Evolutionary conservation across 1,140 invertebrate genomes (phyloP), one percentile per base, ranked within the genome.

Genomic region (Lineus longissimus): DNA sequence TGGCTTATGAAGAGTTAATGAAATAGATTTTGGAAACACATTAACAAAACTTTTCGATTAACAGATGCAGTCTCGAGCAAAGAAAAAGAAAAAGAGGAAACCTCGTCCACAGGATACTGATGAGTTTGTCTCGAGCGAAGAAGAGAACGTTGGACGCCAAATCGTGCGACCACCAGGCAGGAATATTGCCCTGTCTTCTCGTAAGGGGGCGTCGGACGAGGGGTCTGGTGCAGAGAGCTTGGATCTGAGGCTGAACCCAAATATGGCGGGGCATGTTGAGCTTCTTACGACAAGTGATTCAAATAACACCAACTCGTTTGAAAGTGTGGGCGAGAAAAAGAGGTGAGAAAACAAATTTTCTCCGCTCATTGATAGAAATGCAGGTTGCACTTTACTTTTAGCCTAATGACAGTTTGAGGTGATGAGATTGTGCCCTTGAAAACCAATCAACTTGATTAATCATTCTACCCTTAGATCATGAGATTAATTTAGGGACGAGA

Each of bases 1-100:
- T n/a, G n/a, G n/a, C n/a, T n/a, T n/a, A n/a, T n/a, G n/a, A n/a
- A n/a, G n/a, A n/a, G n/a, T n/a, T n/a, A n/a, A n/a, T n/a, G n/a
- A n/a, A n/a, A n/a, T n/a, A n/a, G n/a, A n/a, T n/a, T n/a, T n/a
- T n/a, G n/a, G n/a, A n/a, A n/a, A n/a, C n/a, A n/a, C n/a, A n/a
- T n/a, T n/a, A n/a, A n/a, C n/a, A n/a, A n/a, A n/a, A n/a, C n/a
- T 51, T 51, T 51, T 27, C n/a, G n/a, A 51, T 51, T 23, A 7
- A 9, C 25, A 51, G 47, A 51, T 51, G 47, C 47, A 51, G 9
- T 51, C 47, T 4, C 47, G 47, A 9, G 25, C 47, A 23, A 51
- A 51, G 25, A 19, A 27, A n/a, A 51, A 51, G n/a, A 51, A 51
- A n/a, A 51, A 27, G 25, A 51, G 47, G 25, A 51, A 51, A 51